Percentiles rank a stretch among this genome's conserved stretches.
phyloP scores from a whole-genome alignment of 2,888 invertebrate species.

The Clanis bilineata region DNA sequence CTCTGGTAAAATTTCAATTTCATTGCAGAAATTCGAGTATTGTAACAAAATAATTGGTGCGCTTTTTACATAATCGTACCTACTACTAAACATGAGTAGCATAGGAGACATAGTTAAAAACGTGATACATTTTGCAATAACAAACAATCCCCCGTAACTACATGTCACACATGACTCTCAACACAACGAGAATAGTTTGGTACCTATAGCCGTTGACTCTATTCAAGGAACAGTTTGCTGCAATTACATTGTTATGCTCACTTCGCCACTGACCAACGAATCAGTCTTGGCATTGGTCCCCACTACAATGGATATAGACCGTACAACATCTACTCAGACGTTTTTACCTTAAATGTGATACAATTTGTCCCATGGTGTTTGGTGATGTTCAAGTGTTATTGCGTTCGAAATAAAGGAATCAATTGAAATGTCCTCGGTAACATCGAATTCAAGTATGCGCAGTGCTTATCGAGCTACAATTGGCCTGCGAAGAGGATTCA shows the following conservation, averaged over 20 bases:
- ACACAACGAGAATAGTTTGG: constrained; percentile 34
- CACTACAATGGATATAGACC: constrained; percentile 67
- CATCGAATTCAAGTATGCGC: constrained; percentile 74
- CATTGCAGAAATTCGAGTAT: too few species aligned
- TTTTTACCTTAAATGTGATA: constrained; percentile 37
- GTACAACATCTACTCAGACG: constrained; percentile 37
- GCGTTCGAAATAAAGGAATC: constrained; percentile 18
- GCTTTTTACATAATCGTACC: too few species aligned
- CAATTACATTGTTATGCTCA: constrained; percentile 81
- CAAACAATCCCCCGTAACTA: neutral
- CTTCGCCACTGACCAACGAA: constrained; percentile 63
- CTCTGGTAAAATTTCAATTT: too few species aligned
- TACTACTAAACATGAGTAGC: too few species aligned
- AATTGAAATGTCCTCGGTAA: constrained; percentile 76
- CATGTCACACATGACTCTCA: constrained; percentile 25
- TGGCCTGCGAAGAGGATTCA: constrained; percentile 74
- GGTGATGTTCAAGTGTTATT: constrained; percentile 53
- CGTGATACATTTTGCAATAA: constrained; percentile 4
- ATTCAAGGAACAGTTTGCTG: constrained; percentile 78
- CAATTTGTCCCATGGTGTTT: constrained; percentile 43
- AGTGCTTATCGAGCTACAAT: constrained; percentile 74
- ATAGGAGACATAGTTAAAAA: neutral
- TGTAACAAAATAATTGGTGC: too few species aligned
- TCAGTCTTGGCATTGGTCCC: constrained; percentile 72
- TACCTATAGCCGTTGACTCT: constrained; percentile 55